Evolutionary conservation across 92 coral and sea anemone genomes (phyloP), one percentile per base, ranked within the genome.

Genomic region (Palythoa grandiflora): DNA sequence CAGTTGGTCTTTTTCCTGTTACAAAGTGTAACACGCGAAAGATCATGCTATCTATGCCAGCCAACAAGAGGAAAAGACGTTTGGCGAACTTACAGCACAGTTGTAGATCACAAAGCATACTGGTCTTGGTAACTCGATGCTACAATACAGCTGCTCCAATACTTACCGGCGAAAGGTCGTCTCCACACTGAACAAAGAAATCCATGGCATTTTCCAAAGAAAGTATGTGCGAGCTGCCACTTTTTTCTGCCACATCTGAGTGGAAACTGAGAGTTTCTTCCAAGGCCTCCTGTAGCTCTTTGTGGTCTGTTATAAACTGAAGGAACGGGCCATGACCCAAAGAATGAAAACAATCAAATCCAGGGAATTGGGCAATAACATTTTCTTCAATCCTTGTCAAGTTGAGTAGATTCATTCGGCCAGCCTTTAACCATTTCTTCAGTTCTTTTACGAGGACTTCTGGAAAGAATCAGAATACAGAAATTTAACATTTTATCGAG

Each of bases 251-350:
- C 40, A 38, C 8, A 40, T 47, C 57, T 14, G 86, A 53, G 11
- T 44, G 75, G 51, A 65, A 35, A 39, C 88, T 90, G 37, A 92
- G 86, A 28, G 83, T 71, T 57, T 94, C 77, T 68, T 92, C 91
- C 1, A 87, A 73, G 5, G 88, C 72, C 59, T 87, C 92, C 9
- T 17, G 77, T 63, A 96, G 87, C 52, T 96, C 96, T 63, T 94
- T 89, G 78, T 96, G 88, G 14, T 89, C 86, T 20, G 94, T 85
- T 53, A 96, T 66, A 74, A 96, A 96, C 57, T 88, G 92, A 68
- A 96, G 75, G 73, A 94, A 96, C 35, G 98, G 60, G 21, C 98
- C 98, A 78, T 93, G 88, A 60, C 98, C 98, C 15, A 96, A 87
- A 1, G 91, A 88, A 72, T 73, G 85, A 73, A 96, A 96, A 72